A percentile compares a stretch with the other conserved stretches of the same genome.
Evolutionary conservation across 2,888 invertebrate genomes (phyloP).

Genomic region (Gari tellinella): DNA sequence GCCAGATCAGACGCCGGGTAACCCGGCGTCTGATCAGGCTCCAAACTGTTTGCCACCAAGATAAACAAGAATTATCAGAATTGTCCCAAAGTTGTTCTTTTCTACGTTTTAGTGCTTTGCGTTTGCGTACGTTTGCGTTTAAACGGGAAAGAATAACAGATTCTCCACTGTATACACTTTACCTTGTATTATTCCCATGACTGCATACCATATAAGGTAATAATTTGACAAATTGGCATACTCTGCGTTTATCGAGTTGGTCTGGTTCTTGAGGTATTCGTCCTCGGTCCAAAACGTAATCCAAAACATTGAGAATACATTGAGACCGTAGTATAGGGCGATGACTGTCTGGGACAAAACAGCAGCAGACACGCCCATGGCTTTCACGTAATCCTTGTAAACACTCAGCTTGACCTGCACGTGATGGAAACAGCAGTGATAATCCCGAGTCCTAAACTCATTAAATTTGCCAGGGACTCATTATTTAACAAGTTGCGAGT

Average conservation of each 20-base stretch:
- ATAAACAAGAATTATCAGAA: no score
- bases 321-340: constrained; percentile 73
- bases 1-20: no score
- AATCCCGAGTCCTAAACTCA: no score
- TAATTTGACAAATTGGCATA: constrained; percentile 72
- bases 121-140: background rate
- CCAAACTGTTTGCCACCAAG: no score
- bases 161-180: no score
- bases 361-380: constrained; percentile 90
- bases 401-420: constrained; percentile 92
- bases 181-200: constrained; percentile 81
- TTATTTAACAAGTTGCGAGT: no score
- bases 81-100: no score
- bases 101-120: no score
- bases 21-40: no score
- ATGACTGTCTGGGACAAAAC: constrained; percentile 89
- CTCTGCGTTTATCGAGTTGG: constrained; percentile 64
- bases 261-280: constrained; percentile 69
- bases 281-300: constrained; percentile 83
- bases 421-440: no score
- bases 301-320: constrained; percentile 81
- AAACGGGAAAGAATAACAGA: no score
- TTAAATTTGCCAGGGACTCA: no score
- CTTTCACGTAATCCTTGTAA: constrained; percentile 94
- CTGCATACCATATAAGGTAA: constrained; percentile 85